Percentiles rank a stretch among this genome's conserved stretches.
phyloP scores from a whole-genome alignment of 2,888 invertebrate genomes.

The Tenthredo notha region DNA sequence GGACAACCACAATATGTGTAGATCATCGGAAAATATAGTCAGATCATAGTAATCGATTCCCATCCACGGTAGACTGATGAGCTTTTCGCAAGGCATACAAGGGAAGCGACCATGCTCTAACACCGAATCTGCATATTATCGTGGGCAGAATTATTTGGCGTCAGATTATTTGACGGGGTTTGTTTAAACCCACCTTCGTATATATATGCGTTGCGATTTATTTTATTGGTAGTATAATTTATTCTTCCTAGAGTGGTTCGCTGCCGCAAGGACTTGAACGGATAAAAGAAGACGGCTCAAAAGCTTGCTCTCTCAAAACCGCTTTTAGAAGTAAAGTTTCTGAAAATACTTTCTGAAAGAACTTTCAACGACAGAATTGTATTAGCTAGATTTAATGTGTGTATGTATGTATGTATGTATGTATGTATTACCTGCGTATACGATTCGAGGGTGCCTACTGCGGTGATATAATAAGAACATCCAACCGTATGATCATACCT shows the following conservation, averaged over 20 bases:
- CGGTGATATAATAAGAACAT: neutral
- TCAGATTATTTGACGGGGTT: neutral
- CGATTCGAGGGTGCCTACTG: neutral
- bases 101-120: neutral
- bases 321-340: conserved; percentile 25
- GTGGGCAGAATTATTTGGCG: neutral
- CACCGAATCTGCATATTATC: neutral
- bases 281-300: conserved; percentile 25
- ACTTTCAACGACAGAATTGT: conserved; percentile 20
- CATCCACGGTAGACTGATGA: neutral
- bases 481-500: neutral
- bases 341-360: neutral
- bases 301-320: conserved; percentile 1
- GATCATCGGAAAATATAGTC: conserved; percentile 3
- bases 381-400: conserved; percentile 8
- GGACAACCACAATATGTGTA: neutral
- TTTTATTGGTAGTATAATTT: conserved; percentile 17
- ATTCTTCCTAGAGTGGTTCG: conserved; percentile 22
- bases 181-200: neutral
- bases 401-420: no score
- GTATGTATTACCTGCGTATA: neutral
- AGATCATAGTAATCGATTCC: neutral
- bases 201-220: conserved; percentile 1
- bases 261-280: conserved; percentile 8
- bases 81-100: neutral